A percentile compares a stretch with the other conserved stretches of the same genome.
These are phyloP conservation scores for Sarcophaga bullata DNA, from an alignment of 1,140 invertebrate genomes.

Conservation along the genomic window DNA sequence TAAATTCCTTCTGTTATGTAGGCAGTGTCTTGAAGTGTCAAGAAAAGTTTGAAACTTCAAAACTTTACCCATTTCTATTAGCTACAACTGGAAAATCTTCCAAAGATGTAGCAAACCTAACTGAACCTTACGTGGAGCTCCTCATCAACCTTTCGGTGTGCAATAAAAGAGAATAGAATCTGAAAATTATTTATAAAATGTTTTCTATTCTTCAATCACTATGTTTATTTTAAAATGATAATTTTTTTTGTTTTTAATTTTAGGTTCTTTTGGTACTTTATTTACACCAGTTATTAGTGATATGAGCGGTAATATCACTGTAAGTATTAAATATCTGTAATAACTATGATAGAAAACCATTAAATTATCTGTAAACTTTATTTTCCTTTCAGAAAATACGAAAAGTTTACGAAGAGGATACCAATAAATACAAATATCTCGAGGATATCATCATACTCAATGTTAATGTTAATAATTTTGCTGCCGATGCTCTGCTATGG, in stretches of 20 bases:
- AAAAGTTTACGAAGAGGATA: conserved; percentile 69
- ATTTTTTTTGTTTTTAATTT: conserved; percentile 2
- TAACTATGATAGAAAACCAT: neutral
- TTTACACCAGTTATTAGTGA: conserved; percentile 78
- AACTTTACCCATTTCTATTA: too few relatives aligned
- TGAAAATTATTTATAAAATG: too few relatives aligned
- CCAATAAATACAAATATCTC: conserved; percentile 70
- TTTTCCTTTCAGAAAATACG: conserved; percentile 71
- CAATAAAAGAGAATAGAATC: too few relatives aligned
- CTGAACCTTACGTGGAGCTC: too few relatives aligned
- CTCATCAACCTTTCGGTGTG: too few relatives aligned
- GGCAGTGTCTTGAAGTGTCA: too few relatives aligned
- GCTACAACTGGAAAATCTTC: too few relatives aligned
- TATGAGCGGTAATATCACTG: conserved; percentile 79
- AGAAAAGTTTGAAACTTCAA: too few relatives aligned
- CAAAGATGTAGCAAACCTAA: too few relatives aligned
- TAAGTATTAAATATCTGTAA: conserved; percentile 57
- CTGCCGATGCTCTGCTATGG: conserved; percentile 69
- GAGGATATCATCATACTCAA: conserved; percentile 75
- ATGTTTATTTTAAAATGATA: neutral
- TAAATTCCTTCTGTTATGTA: too few relatives aligned
- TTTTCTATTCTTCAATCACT: neutral
- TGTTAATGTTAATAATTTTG: conserved; percentile 71
- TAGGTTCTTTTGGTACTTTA: conserved; percentile 77
- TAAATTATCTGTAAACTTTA: neutral